A percentile compares a stretch with the other conserved stretches of the same genome.
Evolutionary conservation across 2,113 vertebrate genomes (phyloP).

Genomic region (Gorsachius goisagi): DNA sequence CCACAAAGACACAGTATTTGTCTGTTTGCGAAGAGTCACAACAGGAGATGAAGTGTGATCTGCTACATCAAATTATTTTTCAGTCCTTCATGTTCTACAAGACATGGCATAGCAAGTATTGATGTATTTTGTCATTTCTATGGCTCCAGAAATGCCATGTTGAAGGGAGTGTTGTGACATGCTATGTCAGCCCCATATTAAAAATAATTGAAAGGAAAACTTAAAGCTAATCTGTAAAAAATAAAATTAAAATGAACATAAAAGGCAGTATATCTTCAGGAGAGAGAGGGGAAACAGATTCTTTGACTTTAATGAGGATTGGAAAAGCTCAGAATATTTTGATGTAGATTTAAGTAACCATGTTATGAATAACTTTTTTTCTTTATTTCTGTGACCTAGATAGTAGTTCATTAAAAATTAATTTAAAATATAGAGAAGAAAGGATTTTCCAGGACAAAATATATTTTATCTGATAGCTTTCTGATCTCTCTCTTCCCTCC

Average conservation of each 20-base stretch:
- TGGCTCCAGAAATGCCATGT: neutral
- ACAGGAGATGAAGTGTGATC: neutral
- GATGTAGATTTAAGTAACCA: neutral
- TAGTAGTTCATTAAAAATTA: neutral
- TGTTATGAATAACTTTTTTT: neutral
- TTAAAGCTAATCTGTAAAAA: neutral
- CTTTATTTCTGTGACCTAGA: neutral
- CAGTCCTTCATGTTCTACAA: neutral
- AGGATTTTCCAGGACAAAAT: neutral
- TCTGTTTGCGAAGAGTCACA: neutral
- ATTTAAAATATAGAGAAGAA: neutral
- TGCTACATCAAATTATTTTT: neutral
- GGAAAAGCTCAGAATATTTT: neutral
- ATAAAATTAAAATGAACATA: neutral
- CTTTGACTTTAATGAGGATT: neutral
- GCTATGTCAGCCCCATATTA: neutral
- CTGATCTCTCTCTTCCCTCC: neutral
- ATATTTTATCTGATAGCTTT: neutral
- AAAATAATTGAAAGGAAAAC: neutral
- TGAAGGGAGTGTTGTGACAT: neutral
- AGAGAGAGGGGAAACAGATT: neutral
- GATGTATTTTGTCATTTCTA: neutral
- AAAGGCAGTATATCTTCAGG: neutral
- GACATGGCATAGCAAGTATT: neutral
- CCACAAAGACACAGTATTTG: neutral